phyloP scores from a whole-genome alignment of 2,797 vertebrate species.

The Buphagus erythrorhynchus region DNA sequence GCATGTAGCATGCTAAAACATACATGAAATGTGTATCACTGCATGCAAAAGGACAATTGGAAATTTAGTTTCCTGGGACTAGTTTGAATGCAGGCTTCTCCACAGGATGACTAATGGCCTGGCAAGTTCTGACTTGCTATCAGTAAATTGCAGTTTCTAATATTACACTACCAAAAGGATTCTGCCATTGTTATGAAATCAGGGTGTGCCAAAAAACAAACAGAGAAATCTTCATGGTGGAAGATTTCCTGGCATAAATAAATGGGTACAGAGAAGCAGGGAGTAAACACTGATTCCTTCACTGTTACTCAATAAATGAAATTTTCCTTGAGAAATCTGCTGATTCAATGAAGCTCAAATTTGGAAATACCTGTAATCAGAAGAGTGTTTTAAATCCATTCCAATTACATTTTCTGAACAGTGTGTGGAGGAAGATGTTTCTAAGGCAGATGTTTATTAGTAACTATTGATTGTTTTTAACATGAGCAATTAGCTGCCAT shows the following conservation, averaged over 20 bases:
- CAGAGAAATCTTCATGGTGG: background rate
- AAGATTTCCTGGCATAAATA: background rate
- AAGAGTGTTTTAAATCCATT: background rate
- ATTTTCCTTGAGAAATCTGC: background rate
- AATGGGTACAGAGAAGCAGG: background rate
- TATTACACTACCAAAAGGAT: background rate
- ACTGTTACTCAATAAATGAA: background rate
- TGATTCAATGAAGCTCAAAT: background rate
- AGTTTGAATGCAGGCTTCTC: background rate
- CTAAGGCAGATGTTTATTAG: background rate
- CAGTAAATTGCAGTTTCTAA: background rate
- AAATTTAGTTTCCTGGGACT: background rate
- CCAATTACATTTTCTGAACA: background rate
- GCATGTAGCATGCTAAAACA: background rate
- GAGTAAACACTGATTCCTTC: background rate
- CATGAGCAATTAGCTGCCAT: background rate
- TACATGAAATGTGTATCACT: background rate
- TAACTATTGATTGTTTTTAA: background rate
- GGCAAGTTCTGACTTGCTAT: background rate
- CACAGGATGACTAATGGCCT: background rate
- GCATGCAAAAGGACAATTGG: background rate
- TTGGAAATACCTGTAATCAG: background rate
- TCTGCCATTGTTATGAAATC: constrained; percentile 7
- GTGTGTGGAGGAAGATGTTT: background rate
- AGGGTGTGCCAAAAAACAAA: background rate